These are phyloP conservation scores for Drosophila punjabiensis DNA, from an alignment of 1,140 invertebrate species.

Conservation along the genomic window DNA sequence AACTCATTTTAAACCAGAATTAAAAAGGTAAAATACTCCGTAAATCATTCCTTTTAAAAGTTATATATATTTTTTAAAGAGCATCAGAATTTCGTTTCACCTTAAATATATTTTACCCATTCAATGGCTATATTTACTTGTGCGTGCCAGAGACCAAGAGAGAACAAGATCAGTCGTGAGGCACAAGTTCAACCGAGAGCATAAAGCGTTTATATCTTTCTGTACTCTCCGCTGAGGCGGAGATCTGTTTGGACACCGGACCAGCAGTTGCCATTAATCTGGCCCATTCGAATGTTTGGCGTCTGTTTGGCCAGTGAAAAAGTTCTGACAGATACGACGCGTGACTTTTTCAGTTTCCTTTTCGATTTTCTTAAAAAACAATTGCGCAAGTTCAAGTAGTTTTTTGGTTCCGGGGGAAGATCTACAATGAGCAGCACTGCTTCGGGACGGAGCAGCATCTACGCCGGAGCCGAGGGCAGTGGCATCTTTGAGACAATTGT, in stretches of 20 bases:
- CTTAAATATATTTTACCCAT: constrained; percentile 6
- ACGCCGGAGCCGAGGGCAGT: constrained; percentile 42
- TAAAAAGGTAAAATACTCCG: neutral
- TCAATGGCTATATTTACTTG: constrained; percentile 66
- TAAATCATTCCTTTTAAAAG: neutral
- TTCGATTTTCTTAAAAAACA: constrained; percentile 12
- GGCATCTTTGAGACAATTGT: constrained; percentile 71
- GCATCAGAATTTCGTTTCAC: neutral
- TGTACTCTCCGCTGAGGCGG: constrained; percentile 52
- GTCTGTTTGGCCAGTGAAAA: constrained; percentile 70
- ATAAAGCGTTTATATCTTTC: constrained; percentile 30
- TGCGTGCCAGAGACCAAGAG: constrained; percentile 22
- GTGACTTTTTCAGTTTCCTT: constrained; percentile 20
- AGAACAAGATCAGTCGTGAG: neutral
- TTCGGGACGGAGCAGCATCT: constrained; percentile 71
- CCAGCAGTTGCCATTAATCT: constrained; percentile 44
- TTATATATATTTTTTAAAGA: constrained; percentile 7
- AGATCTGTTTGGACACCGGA: constrained; percentile 36
- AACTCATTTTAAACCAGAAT: neutral
- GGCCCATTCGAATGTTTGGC: constrained; percentile 62
- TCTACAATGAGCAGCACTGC: constrained; percentile 69
- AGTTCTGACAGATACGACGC: constrained; percentile 54
- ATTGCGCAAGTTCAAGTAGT: constrained; percentile 63
- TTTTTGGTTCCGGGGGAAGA: neutral
- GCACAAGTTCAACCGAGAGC: constrained; percentile 24